These are phyloP conservation scores for Eurosta solidaginis DNA, from an alignment of 1,140 invertebrate genomes.

Conservation along the genomic window DNA sequence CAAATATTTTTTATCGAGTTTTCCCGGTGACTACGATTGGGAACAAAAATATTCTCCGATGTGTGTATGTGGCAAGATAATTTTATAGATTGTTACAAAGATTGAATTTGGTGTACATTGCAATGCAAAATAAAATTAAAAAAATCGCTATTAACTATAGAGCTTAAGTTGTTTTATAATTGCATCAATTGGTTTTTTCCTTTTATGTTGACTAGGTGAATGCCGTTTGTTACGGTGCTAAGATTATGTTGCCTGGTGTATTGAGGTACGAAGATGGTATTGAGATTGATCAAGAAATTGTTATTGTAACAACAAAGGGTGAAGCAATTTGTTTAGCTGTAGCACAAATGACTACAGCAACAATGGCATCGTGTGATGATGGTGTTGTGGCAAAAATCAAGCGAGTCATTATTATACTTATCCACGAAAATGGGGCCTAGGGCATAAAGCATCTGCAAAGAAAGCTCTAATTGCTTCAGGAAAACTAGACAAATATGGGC, in stretches of 20 bases:
- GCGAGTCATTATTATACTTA: conserved; percentile 99
- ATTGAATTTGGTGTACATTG: no score
- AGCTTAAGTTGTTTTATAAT: no score
- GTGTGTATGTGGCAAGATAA: no score
- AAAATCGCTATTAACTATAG: no score
- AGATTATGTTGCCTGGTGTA: conserved; percentile 95
- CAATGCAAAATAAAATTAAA: no score
- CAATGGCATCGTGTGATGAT: conserved; percentile 96
- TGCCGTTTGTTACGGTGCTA: conserved; percentile 98
- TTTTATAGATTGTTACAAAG: no score
- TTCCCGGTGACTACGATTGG: no score
- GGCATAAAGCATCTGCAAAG: conserved; percentile 90
- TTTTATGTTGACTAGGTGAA: conserved; percentile 73
- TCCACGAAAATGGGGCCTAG: conserved; percentile 96
- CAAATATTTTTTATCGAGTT: neutral
- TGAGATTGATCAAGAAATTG: conserved; percentile 96
- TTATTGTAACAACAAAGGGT: conserved; percentile 97
- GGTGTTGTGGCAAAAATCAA: conserved; percentile 98
- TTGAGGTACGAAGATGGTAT: conserved; percentile 97
- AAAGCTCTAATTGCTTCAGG: conserved; percentile 91
- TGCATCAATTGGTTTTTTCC: neutral
- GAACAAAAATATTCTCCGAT: no score
- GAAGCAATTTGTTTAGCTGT: conserved; percentile 90
- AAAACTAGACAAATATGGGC: conserved; percentile 92
- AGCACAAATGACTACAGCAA: conserved; percentile 98